Evolutionary conservation across 2,888 invertebrate genomes (phyloP).

Genomic region (Mylabris sibirica): DNA sequence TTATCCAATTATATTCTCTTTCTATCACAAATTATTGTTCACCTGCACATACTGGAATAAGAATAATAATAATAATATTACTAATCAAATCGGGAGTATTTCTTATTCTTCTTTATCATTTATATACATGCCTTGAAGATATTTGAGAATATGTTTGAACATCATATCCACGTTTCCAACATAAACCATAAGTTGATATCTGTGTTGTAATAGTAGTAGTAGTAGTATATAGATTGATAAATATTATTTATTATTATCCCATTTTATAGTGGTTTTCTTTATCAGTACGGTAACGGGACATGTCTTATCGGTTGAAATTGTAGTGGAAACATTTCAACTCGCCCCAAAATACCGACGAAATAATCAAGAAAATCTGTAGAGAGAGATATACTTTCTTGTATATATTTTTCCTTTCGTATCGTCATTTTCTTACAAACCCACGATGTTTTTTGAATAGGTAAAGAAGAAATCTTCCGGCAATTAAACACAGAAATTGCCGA

Average conservation of each 20-base stretch:
- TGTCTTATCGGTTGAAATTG: constrained; percentile 28
- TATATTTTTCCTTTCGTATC: constrained; percentile 25
- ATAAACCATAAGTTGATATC: constrained; percentile 37
- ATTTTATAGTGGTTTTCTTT: constrained; percentile 35
- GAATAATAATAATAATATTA: too few species aligned
- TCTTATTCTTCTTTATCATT: background rate
- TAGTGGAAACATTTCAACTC: constrained; percentile 26
- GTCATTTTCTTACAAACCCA: too few species aligned
- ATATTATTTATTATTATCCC: constrained; percentile 39
- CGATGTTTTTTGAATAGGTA: constrained; percentile 25
- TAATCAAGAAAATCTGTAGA: too few species aligned
- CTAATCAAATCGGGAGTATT: background rate
- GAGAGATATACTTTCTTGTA: too few species aligned
- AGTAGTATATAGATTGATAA: constrained; percentile 27
- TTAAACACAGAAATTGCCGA: constrained; percentile 20
- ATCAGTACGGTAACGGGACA: constrained; percentile 28
- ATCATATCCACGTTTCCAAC: constrained; percentile 32
- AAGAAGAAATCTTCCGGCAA: constrained; percentile 21
- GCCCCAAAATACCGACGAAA: constrained; percentile 27
- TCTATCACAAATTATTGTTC: constrained; percentile 5
- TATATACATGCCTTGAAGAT: constrained; percentile 19
- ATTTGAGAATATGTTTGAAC: constrained; percentile 31
- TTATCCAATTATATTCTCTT: constrained; percentile 36
- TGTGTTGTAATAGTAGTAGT: background rate
- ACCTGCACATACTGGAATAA: constrained; percentile 14